phyloP scores from a whole-genome alignment of 2,888 invertebrate species.

The Scaptomyza caliginosa region DNA sequence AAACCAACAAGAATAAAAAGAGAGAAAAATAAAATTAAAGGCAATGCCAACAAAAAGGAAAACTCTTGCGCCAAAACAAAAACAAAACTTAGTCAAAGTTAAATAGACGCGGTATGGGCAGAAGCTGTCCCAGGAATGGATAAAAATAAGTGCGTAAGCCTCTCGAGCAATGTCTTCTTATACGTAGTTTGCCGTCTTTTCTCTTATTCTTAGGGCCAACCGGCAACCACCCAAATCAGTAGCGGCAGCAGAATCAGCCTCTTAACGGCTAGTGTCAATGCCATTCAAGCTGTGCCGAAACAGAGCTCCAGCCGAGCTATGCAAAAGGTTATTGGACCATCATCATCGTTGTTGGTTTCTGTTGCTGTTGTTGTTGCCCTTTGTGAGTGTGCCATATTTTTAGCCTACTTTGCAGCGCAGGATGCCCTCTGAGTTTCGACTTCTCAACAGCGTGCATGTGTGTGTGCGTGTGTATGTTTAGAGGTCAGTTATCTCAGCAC shows the following conservation, averaged over 20 bases:
- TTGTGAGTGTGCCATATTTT: slow-evolving; percentile 66
- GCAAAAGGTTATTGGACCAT: slow-evolving; percentile 72
- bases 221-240: slow-evolving; percentile 31
- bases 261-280: slow-evolving; percentile 62
- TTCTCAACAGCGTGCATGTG: slow-evolving; percentile 25
- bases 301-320: slow-evolving; percentile 21
- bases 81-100: slow-evolving; percentile 37
- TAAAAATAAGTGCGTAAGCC: slow-evolving; percentile 62
- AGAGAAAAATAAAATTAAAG: slow-evolving; percentile 23
- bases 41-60: slow-evolving; percentile 25
- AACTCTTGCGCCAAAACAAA: slow-evolving; percentile 21
- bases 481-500: slow-evolving; percentile 69
- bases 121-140: slow-evolving; percentile 10
- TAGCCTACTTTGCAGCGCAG: slow-evolving; percentile 73
- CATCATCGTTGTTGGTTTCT: slow-evolving; percentile 25
- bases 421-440: slow-evolving; percentile 38
- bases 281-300: slow-evolving; percentile 47
- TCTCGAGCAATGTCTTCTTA: slow-evolving; percentile 65
- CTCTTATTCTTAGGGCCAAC: slow-evolving; percentile 17
- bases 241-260: slow-evolving; percentile 21
- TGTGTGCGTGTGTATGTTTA: slow-evolving; percentile 53
- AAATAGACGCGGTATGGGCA: not conserved
- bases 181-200: slow-evolving; percentile 20
- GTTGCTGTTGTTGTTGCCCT: slow-evolving; percentile 14
- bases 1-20: not conserved